These are phyloP conservation scores for Tachina fera DNA, from an alignment of 2,888 invertebrate genomes.

Conservation along the genomic window DNA sequence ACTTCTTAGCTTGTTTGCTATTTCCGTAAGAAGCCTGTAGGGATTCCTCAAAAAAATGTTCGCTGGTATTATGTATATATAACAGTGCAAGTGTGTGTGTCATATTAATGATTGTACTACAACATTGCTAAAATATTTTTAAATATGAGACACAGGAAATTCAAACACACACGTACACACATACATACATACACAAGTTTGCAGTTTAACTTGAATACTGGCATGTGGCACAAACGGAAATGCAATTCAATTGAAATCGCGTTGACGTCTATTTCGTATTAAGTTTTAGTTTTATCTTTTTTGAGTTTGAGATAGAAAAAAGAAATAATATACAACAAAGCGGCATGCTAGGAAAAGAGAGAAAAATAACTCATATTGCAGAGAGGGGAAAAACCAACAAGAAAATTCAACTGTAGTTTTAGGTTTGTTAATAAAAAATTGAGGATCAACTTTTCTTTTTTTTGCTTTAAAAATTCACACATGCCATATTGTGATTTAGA, in stretches of 20 bases:
- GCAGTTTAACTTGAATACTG: not conserved
- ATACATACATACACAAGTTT: not conserved
- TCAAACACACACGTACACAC: not conserved
- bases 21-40: too few species aligned
- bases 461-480: constrained; percentile 12
- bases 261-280: constrained; percentile 63
- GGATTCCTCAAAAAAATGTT: too few species aligned
- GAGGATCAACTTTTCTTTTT: not conserved
- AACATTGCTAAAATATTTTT: constrained; percentile 12
- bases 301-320: not conserved
- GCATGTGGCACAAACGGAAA: constrained; percentile 81
- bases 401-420: constrained; percentile 65
- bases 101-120: constrained; percentile 32
- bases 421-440: constrained; percentile 53
- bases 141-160: constrained; percentile 21
- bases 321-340: constrained; percentile 1
- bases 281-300: constrained; percentile 47
- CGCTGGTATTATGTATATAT: not conserved
- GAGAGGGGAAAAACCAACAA: constrained; percentile 11
- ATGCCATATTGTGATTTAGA: constrained; percentile 28
- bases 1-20: too few species aligned
- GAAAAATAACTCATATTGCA: not conserved
- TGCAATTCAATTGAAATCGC: constrained; percentile 77
- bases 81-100: constrained; percentile 26
- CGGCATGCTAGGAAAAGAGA: not conserved